phyloP scores from a whole-genome alignment of 2,797 vertebrate species.

The Gila robusta region DNA sequence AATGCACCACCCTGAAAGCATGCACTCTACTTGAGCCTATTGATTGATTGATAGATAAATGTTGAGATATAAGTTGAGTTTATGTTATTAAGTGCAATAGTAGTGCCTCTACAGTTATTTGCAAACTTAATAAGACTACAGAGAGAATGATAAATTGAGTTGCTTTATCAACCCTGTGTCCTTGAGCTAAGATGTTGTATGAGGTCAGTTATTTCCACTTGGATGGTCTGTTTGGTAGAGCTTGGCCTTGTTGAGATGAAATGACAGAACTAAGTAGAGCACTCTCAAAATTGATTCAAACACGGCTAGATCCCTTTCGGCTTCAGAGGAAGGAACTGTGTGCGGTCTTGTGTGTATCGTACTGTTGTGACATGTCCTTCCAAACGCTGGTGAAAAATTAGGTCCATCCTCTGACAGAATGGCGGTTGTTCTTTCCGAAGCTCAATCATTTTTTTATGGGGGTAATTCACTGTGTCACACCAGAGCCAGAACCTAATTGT shows the following conservation, averaged over 20 bases:
- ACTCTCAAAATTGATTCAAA: slow-evolving; percentile 30
- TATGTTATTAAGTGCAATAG: neutral
- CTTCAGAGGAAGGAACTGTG: slow-evolving; percentile 36
- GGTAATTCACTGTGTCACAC: neutral
- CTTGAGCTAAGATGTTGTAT: slow-evolving; percentile 24
- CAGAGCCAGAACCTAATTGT: neutral
- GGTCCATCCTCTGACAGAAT: slow-evolving; percentile 24
- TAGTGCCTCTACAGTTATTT: neutral
- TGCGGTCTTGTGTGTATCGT: slow-evolving; percentile 29
- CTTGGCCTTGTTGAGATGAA: slow-evolving; percentile 21
- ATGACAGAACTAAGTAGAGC: slow-evolving; percentile 46
- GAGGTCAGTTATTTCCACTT: slow-evolving; percentile 32
- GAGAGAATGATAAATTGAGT: neutral
- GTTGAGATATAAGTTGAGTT: neutral
- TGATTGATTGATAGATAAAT: slow-evolving; percentile 17
- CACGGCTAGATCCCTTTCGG: neutral
- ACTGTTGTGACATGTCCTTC: slow-evolving; percentile 52
- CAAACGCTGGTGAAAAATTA: slow-evolving; percentile 3
- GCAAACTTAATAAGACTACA: neutral
- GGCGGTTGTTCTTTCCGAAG: neutral
- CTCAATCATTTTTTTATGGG: neutral
- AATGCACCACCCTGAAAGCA: slow-evolving; percentile 42
- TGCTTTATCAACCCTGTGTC: neutral
- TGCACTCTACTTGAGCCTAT: slow-evolving; percentile 25
- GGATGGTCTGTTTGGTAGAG: slow-evolving; percentile 24